A percentile compares a stretch with the other conserved stretches of the same genome.
Evolutionary conservation across 2,888 invertebrate genomes (phyloP).

Genomic region (Dicycla oo): DNA sequence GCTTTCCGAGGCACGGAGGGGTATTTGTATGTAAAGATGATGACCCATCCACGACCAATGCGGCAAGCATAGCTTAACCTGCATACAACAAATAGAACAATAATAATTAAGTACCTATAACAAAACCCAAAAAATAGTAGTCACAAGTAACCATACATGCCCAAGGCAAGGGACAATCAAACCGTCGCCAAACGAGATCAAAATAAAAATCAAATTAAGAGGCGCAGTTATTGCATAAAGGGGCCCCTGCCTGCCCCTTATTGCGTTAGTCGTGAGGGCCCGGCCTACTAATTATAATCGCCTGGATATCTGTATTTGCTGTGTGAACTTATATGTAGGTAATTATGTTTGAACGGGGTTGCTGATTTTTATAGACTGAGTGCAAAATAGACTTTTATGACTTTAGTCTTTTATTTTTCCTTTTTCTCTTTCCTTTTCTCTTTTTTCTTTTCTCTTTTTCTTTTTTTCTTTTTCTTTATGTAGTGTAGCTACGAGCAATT

Average conservation of each 20-base stretch:
- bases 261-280: slow-evolving; percentile 65
- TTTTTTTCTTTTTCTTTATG: too few relatives aligned
- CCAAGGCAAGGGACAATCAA: slow-evolving; percentile 76
- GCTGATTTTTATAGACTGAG: background rate
- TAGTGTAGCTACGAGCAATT: too few relatives aligned
- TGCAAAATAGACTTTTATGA: too few relatives aligned
- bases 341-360: slow-evolving; percentile 18
- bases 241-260: slow-evolving; percentile 67
- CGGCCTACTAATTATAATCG: slow-evolving; percentile 76
- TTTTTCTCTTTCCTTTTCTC: too few relatives aligned
- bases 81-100: background rate
- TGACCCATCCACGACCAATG: too few relatives aligned
- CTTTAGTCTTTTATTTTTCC: too few relatives aligned
- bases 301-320: slow-evolving; percentile 68
- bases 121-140: slow-evolving; percentile 51
- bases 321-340: slow-evolving; percentile 55
- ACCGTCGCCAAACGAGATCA: slow-evolving; percentile 82
- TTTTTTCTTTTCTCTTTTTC: too few relatives aligned
- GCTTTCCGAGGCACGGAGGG: too few relatives aligned
- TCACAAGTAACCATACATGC: slow-evolving; percentile 63
- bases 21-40: too few relatives aligned
- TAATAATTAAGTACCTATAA: slow-evolving; percentile 35
- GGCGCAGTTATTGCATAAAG: slow-evolving; percentile 76
- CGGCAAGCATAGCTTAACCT: too few relatives aligned
- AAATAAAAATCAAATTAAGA: slow-evolving; percentile 86